Conservation (phyloP, 2,113 vertebrate genomes). For the Macroglossus sobrinus region DNA sequence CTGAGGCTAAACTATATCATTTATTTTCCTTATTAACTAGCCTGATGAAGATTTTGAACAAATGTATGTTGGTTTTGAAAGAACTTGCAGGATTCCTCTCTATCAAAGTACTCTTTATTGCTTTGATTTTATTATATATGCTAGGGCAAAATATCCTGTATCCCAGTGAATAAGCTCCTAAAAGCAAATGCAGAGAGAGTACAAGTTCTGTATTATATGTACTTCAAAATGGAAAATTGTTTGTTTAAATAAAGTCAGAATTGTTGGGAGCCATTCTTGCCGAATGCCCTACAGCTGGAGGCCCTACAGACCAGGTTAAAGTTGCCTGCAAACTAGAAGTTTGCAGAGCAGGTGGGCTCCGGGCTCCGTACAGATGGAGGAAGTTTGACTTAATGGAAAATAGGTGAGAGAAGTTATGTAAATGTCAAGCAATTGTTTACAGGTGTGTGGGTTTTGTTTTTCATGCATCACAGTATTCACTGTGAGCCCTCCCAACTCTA, state of each 20-base stretch:
- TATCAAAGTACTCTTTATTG: conserved; percentile 66
- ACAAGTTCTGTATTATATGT: conserved; percentile 50
- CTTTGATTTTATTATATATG: conserved; percentile 70
- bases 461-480: too few relatives aligned
- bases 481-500: too few relatives aligned
- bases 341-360: too few relatives aligned
- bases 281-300: too few relatives aligned
- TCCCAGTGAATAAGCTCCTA: conserved; percentile 58
- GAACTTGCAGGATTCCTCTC: conserved; percentile 56
- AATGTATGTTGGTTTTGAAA: conserved; percentile 70
- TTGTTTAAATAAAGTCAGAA: conserved; percentile 78
- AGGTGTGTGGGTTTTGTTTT: too few relatives aligned
- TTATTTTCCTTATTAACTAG: conserved; percentile 63
- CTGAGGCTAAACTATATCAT: conserved; percentile 44
- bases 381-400: too few relatives aligned
- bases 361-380: too few relatives aligned
- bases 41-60: conserved; percentile 63
- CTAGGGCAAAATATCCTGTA: conserved; percentile 55
- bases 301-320: too few relatives aligned
- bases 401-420: too few relatives aligned
- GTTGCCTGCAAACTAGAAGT: too few relatives aligned
- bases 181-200: conserved; percentile 57
- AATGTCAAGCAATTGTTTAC: too few relatives aligned
- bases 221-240: conserved; percentile 71
- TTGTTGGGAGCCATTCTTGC: too few relatives aligned